phyloP scores from a whole-genome alignment of 2,113 vertebrate genomes.

The Catagonus wagneri region DNA sequence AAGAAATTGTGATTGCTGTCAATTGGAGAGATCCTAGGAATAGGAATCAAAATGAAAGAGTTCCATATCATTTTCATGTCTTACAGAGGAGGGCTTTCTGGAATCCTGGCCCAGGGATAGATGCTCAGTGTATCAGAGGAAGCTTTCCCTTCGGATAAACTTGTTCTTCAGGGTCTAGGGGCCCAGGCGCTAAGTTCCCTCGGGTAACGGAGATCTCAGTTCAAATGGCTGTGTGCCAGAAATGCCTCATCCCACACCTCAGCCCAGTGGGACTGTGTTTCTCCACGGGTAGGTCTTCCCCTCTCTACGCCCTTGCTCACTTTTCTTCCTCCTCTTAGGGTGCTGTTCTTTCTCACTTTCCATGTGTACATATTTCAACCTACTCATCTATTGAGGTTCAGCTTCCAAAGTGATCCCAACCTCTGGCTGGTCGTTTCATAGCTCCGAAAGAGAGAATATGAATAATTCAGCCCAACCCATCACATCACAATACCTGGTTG shows the following conservation, averaged over 20 bases:
- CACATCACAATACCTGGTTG: neutral
- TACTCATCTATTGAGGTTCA: neutral
- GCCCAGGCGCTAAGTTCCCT: neutral
- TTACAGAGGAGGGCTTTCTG: neutral
- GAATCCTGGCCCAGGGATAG: neutral
- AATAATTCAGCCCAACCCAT: neutral
- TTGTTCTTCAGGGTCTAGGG: neutral
- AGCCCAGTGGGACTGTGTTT: neutral
- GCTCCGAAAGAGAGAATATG: neutral
- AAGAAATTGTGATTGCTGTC: neutral
- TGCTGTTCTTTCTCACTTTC: neutral
- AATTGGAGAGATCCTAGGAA: neutral
- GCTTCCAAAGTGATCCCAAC: neutral
- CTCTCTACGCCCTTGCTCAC: neutral
- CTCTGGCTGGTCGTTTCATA: neutral
- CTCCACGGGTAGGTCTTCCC: neutral
- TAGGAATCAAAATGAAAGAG: neutral
- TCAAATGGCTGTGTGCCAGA: neutral
- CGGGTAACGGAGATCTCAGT: no score
- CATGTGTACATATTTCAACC: neutral
- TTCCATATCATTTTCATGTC: neutral
- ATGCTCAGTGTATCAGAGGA: neutral
- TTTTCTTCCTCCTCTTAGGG: neutral
- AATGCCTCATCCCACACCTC: neutral
- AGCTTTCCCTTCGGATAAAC: neutral